Conservation (phyloP, 2,113 vertebrate species). For the Probosciger aterrimus region DNA sequence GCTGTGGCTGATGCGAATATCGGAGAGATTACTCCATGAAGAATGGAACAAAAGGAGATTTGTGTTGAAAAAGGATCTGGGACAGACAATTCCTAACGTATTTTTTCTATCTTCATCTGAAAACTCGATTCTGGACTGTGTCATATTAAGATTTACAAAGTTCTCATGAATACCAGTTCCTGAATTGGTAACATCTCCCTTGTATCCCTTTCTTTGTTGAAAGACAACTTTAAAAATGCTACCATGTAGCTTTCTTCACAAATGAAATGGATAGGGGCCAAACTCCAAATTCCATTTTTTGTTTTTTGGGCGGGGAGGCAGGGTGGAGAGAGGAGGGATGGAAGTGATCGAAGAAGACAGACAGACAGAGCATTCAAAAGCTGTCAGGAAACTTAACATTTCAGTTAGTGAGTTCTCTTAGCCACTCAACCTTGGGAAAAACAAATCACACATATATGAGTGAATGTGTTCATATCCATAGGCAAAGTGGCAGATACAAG, state of each 20-base stretch:
- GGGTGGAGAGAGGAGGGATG: not conserved
- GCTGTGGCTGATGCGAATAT: not conserved
- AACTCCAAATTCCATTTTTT: not conserved
- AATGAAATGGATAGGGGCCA: not conserved
- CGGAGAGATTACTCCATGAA: not conserved
- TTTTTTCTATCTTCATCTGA: not conserved
- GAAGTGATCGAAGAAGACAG: not conserved
- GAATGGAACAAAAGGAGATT: not conserved
- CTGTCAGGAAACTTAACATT: not conserved
- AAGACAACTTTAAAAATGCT: not conserved
- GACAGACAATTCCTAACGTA: not conserved
- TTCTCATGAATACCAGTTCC: not conserved
- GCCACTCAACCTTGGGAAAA: not conserved
- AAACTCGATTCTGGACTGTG: not conserved
- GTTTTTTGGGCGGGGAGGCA: not conserved
- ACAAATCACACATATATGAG: accelerated
- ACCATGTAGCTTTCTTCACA: not conserved
- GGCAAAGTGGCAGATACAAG: not conserved
- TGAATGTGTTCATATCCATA: not conserved
- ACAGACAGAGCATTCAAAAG: not conserved
- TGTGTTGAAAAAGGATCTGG: not conserved
- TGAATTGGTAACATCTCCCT: not conserved
- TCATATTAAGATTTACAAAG: not conserved
- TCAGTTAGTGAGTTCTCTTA: not conserved
- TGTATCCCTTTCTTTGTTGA: not conserved